Conservation (phyloP, 2,797 vertebrate species). For the Potorous gilbertii region DNA sequence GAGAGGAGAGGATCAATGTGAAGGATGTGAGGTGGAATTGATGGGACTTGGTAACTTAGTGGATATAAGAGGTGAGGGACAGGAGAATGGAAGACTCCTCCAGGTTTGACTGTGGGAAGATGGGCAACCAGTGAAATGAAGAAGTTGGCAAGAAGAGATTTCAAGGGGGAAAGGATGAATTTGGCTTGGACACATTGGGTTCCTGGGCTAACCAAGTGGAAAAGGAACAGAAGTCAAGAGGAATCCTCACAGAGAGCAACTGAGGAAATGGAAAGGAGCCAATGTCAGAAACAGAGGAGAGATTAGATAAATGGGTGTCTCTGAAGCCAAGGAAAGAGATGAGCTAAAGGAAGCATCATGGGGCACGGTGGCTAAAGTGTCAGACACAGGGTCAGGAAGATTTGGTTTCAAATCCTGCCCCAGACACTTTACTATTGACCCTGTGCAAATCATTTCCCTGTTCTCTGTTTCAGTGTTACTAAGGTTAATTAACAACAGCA, state of each 20-base stretch:
- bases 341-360: background rate
- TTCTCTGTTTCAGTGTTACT: background rate
- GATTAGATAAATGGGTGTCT: background rate
- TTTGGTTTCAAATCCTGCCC: background rate
- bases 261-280: background rate
- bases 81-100: background rate
- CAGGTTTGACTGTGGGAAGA: background rate
- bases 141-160: background rate
- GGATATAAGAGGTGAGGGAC: background rate
- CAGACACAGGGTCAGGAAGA: background rate
- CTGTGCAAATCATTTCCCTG: background rate
- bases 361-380: background rate
- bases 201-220: background rate
- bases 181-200: background rate
- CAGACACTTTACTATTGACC: background rate
- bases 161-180: background rate
- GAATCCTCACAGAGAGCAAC: background rate
- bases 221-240: background rate
- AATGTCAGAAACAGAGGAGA: background rate
- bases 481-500: background rate
- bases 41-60: background rate
- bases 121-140: background rate
- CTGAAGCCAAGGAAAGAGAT: background rate
- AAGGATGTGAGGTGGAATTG: background rate
- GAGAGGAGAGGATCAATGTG: background rate